A percentile compares a stretch with the other conserved stretches of the same genome.
phyloP scores from a whole-genome alignment of 2,888 invertebrate genomes.

The Eueremaeus valkanovi region DNA sequence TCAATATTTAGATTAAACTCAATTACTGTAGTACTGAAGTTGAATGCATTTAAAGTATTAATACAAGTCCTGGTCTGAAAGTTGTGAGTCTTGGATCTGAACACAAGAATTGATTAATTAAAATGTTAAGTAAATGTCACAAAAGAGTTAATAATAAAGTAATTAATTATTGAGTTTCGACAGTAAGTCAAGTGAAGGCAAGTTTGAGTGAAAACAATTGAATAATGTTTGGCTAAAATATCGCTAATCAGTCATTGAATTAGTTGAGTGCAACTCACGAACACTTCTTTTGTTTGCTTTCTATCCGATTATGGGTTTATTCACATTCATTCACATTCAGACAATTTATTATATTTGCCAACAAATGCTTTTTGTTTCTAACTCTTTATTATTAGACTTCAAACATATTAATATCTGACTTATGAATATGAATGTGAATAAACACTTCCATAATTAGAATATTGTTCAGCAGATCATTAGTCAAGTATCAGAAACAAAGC shows the following conservation, averaged over 20 bases:
- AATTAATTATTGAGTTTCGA: not conserved
- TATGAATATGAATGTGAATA: too few species aligned
- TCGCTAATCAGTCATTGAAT: not conserved
- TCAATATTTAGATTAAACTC: too few species aligned
- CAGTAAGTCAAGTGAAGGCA: not conserved
- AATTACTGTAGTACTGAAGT: too few species aligned
- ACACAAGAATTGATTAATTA: not conserved
- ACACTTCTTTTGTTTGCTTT: not conserved
- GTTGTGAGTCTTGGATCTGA: not conserved
- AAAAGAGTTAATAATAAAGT: not conserved
- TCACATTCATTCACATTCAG: not conserved
- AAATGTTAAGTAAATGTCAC: not conserved
- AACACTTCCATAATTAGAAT: too few species aligned
- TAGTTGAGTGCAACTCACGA: not conserved
- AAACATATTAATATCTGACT: not conserved
- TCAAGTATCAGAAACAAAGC: too few species aligned
- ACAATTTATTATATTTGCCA: not conserved
- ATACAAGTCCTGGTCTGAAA: not conserved
- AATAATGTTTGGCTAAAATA: not conserved
- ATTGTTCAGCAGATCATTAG: too few species aligned
- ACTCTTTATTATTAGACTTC: not conserved
- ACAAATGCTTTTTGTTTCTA: constrained; percentile 2
- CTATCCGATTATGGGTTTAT: constrained; percentile 5
- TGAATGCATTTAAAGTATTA: not conserved
- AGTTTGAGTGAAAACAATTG: constrained; percentile 1